Percentiles rank a stretch among this genome's conserved stretches.
Evolutionary conservation across 2,888 invertebrate species (phyloP).

Genomic region (Brachyptera putata): DNA sequence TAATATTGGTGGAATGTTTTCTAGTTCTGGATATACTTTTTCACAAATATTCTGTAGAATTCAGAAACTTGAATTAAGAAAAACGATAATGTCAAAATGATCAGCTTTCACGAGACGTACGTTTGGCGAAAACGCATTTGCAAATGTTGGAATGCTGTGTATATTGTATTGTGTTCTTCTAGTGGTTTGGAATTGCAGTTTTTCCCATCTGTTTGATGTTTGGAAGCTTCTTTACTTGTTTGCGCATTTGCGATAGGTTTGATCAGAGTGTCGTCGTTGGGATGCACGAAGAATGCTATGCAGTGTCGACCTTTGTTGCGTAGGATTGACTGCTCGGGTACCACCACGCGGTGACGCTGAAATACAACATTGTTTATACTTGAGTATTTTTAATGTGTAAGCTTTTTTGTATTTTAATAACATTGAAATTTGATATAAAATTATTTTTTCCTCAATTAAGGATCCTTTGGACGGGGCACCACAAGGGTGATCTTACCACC

Average conservation of each 20-base stretch:
- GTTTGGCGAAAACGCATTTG: conserved; percentile 68
- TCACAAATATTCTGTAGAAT: not conserved
- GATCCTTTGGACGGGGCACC: too few species aligned
- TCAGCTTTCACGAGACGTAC: conserved; percentile 49
- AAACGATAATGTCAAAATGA: too few species aligned
- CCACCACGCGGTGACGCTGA: conserved; percentile 70
- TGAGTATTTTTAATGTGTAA: too few species aligned
- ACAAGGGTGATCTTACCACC: too few species aligned
- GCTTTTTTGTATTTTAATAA: too few species aligned
- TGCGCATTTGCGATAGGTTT: conserved; percentile 44
- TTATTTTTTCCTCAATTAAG: too few species aligned
- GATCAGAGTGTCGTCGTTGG: conserved; percentile 55
- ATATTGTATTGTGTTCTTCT: conserved; percentile 47
- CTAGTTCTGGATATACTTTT: not conserved
- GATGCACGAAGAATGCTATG: conserved; percentile 73
- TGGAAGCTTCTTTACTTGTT: conserved; percentile 33
- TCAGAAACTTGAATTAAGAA: not conserved
- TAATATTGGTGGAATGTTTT: too few species aligned
- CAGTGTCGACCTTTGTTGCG: conserved; percentile 66
- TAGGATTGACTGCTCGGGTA: conserved; percentile 60
- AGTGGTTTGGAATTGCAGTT: conserved; percentile 32
- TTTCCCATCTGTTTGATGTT: conserved; percentile 49
- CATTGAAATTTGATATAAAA: too few species aligned
- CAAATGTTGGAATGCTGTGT: conserved; percentile 65
- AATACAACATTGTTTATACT: too few species aligned